Percentiles rank a stretch among this genome's conserved stretches.
phyloP scores from a whole-genome alignment of 1,140 invertebrate genomes.

The Drosophila melanica region DNA sequence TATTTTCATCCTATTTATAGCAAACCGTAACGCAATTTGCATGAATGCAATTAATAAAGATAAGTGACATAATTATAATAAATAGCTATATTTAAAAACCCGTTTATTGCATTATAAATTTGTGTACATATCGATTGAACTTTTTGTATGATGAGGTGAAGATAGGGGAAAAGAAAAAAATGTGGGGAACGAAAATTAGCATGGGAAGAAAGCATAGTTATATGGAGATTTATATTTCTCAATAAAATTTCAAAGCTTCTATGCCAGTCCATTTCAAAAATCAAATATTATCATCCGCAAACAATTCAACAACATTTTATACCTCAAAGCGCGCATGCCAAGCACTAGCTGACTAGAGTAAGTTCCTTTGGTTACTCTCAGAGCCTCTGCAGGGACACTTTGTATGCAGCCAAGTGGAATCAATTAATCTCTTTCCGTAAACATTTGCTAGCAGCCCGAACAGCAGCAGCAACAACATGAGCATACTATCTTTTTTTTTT shows the following conservation, averaged over 20 bases:
- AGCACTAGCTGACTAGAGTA: neutral
- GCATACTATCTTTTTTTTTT: neutral
- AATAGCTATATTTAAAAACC: constrained; percentile 25
- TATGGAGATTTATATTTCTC: too few species aligned
- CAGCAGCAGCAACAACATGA: constrained; percentile 47
- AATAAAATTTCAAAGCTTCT: too few species aligned
- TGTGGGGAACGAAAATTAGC: neutral
- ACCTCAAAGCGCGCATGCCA: constrained; percentile 10
- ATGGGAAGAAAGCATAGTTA: too few species aligned
- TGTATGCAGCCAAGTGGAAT: constrained; percentile 78
- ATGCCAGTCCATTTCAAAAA: neutral
- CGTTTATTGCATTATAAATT: constrained; percentile 28
- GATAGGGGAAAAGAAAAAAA: neutral
- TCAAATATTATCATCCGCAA: constrained; percentile 6
- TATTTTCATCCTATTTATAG: neutral
- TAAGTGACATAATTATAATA: constrained; percentile 32
- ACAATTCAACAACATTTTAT: constrained; percentile 33
- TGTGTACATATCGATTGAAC: constrained; percentile 14
- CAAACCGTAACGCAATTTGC: constrained; percentile 1
- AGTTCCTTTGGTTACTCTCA: neutral
- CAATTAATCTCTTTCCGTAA: constrained; percentile 79
- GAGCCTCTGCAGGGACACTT: constrained; percentile 62
- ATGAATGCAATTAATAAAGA: constrained; percentile 24
- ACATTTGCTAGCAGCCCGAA: constrained; percentile 68
- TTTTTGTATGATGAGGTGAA: neutral